Base-by-base conservation (phyloP, 2,113 vertebrate genomes). In the Butorides virescens region DNA sequence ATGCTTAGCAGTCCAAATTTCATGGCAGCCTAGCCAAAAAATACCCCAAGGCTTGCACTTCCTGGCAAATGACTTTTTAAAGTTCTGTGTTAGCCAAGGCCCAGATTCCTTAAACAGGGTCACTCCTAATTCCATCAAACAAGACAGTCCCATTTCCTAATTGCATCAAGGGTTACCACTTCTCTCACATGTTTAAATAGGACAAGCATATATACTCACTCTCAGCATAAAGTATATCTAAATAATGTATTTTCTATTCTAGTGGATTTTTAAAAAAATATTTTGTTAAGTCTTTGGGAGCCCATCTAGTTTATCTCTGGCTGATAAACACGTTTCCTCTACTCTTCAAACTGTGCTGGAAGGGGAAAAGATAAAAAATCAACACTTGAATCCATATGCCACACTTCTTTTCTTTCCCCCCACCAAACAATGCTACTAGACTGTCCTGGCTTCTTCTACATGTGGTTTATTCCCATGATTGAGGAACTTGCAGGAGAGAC, bases 211-310 rank as follows among this genome's bases (percentile, higher is more conserved):
- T 98, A 98, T 97, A 98, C 97, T 98, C 97, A 98, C 95, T 98
- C 97, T 98, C 98, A 97, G 98, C 97, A 98, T 98, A 98, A 98
- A 98, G 98, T 98, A 98, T 98, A 98, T 98, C 98, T 98, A 98
- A 98, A 98, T 98, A 98, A 98, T 97, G 98, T 97, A 98, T 98
- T 98, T 98, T 98, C 98, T 98, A 98, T 97, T 97, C 98, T 98
- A 98, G 95, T 91, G 97, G 94, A 97, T 98, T 98, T 98, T 98
- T 98, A 97, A 98, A 98, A 98, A 98, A 98, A 98, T 98, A 98
- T 97, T 97, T 98, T 97, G 96, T 98, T 98, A 98, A 98, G 98
- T 98, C 98, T 98, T 98, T 98, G 98, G 98, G 98, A 98, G 98
- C 97, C 98, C 97, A 97, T 96, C 97, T 97, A 97, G 96, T 97